Percentiles rank a stretch among this genome's conserved stretches.
Evolutionary conservation across 2,888 invertebrate genomes (phyloP).

Genomic region (Phytoseiulus persimilis): DNA sequence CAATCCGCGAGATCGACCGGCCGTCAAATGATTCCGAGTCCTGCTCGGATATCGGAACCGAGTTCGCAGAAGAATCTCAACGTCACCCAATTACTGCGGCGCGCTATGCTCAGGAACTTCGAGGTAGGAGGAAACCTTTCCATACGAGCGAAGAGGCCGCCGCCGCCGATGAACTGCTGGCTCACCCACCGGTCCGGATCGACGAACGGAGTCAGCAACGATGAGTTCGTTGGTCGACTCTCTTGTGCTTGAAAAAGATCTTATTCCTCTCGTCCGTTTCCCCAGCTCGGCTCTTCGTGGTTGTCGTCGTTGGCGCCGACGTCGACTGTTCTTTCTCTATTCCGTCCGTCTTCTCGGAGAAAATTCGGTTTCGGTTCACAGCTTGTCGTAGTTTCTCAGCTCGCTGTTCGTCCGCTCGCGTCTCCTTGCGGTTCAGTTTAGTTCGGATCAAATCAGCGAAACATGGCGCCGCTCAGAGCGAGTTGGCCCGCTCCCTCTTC

Average conservation of each 20-base stretch:
- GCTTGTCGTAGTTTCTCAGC: neutral
- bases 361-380: slow-evolving; percentile 5
- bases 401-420: neutral
- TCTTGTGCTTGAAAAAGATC: neutral
- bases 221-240: neutral
- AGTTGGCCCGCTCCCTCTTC: neutral
- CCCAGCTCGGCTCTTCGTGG: neutral
- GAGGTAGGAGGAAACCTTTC: too few relatives aligned
- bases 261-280: neutral
- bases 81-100: too few relatives aligned
- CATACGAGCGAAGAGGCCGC: too few relatives aligned
- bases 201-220: too few relatives aligned
- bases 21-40: too few relatives aligned
- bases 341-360: neutral
- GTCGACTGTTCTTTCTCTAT: neutral
- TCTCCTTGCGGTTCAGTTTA: neutral
- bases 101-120: too few relatives aligned
- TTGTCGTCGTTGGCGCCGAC: neutral
- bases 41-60: too few relatives aligned
- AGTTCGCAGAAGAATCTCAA: too few relatives aligned
- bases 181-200: too few relatives aligned
- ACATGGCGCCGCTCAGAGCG: neutral
- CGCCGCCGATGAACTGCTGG: too few relatives aligned
- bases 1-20: too few relatives aligned
- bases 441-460: neutral